Base-by-base conservation (phyloP, 2,888 invertebrate genomes). In the Arge pagana region DNA sequence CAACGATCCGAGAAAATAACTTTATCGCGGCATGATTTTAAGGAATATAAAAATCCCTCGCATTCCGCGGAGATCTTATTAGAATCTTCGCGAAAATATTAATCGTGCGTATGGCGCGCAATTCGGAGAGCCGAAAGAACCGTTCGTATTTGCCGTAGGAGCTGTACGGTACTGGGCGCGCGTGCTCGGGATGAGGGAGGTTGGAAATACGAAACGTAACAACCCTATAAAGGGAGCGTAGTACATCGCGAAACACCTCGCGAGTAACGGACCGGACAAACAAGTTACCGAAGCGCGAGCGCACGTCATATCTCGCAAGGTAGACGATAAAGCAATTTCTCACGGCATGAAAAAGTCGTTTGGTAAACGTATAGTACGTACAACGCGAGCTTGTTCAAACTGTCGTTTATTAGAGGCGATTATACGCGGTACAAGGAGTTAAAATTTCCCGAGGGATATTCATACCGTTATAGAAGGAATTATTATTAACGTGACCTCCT, bases 401-500 rank as follows among this genome's bases (percentile, higher is more conserved):
- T 10, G 19, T n/a, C 18, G 10, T 42, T 28, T 7, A 30, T 30
- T 11, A 30, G 4, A 42, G 0, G 26, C 24, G 15, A 8, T 18
- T 30, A n/a, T 30, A 30, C 28, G 10, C 11, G 26, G 15, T 40
- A 8, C 15, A 26, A 54, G 37, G 59, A 56, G 61, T 62, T 61
- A 62, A 63, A 65, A 60, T 53, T 54, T 60, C 60, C 36, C 50
- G 6, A 53, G 31, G 48, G 52, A 55, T 58, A 60, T 59, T 62
- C 57, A 60, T 58, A 58, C 54, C 49, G 45, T 48, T 37, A 52
- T 28, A 48, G 48, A 31, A 50, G 54, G 61, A 62, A 39, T 24
- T 11, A 39, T 40, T 64, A 65, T 66, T 65, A 62, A 64, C 61
- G 59, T 33, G 56, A 26, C 36, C 33, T n/a, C n/a, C n/a, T n/a